Evolutionary conservation across 2,888 invertebrate species (phyloP).

Genomic region (Noctua janthina): DNA sequence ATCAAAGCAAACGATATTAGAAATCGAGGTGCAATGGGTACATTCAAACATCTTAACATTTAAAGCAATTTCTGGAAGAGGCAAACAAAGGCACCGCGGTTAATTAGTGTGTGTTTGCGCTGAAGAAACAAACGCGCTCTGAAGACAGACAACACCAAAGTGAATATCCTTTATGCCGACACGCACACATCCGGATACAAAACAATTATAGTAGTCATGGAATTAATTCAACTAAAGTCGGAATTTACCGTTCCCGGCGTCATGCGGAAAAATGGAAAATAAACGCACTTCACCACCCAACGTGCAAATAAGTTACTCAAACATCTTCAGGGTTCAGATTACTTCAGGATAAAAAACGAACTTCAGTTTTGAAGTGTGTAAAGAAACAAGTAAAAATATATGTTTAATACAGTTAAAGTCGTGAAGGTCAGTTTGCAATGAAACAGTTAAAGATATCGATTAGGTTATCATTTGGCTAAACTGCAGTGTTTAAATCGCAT

Average conservation of each 20-base stretch:
- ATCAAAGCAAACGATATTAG: constrained; percentile 72
- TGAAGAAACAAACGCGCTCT: constrained; percentile 80
- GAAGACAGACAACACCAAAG: constrained; percentile 72
- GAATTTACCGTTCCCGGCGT: constrained; percentile 14
- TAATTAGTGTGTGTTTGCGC: constrained; percentile 84
- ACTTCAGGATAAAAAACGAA: neutral
- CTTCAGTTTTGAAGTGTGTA: neutral
- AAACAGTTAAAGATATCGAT: neutral
- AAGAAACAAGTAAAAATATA: neutral
- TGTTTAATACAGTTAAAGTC: neutral
- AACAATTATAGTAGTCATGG: constrained; percentile 39
- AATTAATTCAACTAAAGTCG: constrained; percentile 25
- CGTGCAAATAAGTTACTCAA: constrained; percentile 11
- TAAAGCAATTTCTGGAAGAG: constrained; percentile 82
- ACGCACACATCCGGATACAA: constrained; percentile 67
- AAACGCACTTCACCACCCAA: constrained; percentile 3
- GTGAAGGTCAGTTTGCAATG: neutral
- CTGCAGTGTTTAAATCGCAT: neutral
- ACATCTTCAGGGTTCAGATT: constrained; percentile 7
- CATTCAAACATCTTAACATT: constrained; percentile 72
- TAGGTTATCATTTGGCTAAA: constrained; percentile 3
- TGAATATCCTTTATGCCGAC: constrained; percentile 71
- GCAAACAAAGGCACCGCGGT: constrained; percentile 83
- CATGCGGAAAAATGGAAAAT: constrained; percentile 42
- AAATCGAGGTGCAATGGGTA: constrained; percentile 71